These are phyloP conservation scores for Aporophyla lueneburgensis DNA, from an alignment of 2,888 invertebrate genomes.

Conservation along the genomic window DNA sequence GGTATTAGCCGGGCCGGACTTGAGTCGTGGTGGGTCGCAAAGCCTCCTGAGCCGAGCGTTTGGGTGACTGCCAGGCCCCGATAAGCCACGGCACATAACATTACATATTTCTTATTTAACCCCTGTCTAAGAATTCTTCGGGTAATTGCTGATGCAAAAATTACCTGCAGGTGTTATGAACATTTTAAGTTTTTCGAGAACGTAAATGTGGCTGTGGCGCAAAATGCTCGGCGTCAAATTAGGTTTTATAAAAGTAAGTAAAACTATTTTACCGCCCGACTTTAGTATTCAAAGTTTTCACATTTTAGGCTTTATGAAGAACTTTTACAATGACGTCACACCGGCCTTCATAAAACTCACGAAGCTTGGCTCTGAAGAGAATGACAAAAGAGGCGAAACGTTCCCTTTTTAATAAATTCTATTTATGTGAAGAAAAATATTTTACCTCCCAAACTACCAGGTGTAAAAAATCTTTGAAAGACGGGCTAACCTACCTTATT, in stretches of 20 bases:
- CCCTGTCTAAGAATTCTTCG: constrained; percentile 54
- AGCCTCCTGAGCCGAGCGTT: constrained; percentile 72
- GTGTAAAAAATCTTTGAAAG: not conserved
- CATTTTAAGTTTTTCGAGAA: constrained; percentile 21
- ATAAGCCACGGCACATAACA: constrained; percentile 75
- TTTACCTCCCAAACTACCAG: not conserved
- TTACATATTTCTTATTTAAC: constrained; percentile 78
- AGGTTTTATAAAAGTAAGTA: constrained; percentile 12
- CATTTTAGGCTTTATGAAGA: constrained; percentile 36
- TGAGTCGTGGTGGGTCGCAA: constrained; percentile 76
- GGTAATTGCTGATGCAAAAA: constrained; percentile 54
- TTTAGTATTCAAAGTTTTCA: constrained; percentile 32
- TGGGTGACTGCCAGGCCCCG: constrained; percentile 79
- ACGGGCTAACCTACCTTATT: not conserved
- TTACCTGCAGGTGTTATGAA: constrained; percentile 39
- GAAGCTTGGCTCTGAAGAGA: constrained; percentile 14
- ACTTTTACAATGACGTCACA: constrained; percentile 51
- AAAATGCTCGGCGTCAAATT: constrained; percentile 20
- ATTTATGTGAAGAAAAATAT: constrained; percentile 24
- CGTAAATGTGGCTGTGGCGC: not conserved
- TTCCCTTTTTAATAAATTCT: constrained; percentile 37
- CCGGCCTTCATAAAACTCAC: constrained; percentile 43
- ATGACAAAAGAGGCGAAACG: constrained; percentile 47
- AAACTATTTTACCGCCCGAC: constrained; percentile 43
- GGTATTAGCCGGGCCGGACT: constrained; percentile 76